phyloP scores from a whole-genome alignment of 2,797 vertebrate genomes.

The Lacerta bilineata region DNA sequence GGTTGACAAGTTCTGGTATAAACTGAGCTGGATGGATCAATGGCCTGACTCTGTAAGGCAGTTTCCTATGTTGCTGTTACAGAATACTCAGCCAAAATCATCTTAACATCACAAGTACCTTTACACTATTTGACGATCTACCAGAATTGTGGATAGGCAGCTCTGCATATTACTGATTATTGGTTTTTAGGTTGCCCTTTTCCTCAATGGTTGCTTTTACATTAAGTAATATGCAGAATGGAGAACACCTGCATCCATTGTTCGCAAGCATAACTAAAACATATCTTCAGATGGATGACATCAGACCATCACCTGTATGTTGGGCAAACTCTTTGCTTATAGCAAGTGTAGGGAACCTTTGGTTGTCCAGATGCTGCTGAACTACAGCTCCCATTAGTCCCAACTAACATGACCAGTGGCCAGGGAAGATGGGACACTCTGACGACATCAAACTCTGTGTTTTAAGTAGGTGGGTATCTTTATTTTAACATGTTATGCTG shows the following conservation, averaged over 20 bases:
- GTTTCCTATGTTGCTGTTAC: no score
- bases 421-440: background rate
- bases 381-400: no score
- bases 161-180: conserved; percentile 15
- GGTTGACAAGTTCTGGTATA: no score
- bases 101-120: background rate
- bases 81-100: background rate
- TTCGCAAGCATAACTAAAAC: conserved; percentile 20
- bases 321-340: background rate
- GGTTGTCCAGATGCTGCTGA: no score
- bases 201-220: conserved; percentile 10
- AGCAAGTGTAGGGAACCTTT: no score
- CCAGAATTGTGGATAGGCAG: background rate
- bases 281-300: background rate
- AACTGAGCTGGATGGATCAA: no score
- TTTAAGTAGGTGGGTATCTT: conserved; percentile 34
- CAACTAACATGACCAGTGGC: no score
- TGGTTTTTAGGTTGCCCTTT: conserved; percentile 49
- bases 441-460: background rate
- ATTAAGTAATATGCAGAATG: background rate
- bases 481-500: conserved; percentile 49
- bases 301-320: background rate
- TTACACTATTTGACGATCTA: background rate
- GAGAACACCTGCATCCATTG: conserved; percentile 14
- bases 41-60: no score